phyloP scores from a whole-genome alignment of 2,113 vertebrate genomes.

The Seriola quinqueradiata region DNA sequence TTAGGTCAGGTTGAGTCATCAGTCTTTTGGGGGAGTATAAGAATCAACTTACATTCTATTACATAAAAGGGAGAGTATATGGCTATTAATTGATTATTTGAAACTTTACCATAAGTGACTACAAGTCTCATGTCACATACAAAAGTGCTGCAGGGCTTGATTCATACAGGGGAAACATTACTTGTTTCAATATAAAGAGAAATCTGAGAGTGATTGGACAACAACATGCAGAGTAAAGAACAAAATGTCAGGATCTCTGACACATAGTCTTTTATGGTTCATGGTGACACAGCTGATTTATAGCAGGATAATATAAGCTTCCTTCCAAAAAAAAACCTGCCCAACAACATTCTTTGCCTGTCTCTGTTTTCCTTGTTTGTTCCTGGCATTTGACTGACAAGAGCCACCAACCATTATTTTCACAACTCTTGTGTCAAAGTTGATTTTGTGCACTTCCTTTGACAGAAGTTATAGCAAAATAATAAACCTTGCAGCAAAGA shows the following conservation, averaged over 20 bases:
- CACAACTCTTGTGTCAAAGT: not conserved
- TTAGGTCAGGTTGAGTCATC: not conserved
- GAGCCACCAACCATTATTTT: not conserved
- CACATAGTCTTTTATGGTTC: not conserved
- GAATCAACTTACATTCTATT: conserved; percentile 11
- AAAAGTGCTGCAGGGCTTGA: not conserved
- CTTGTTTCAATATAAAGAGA: conserved; percentile 17
- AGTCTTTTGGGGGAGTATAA: not conserved
- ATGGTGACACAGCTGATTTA: not conserved
- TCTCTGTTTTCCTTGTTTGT: not conserved
- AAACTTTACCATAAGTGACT: not conserved
- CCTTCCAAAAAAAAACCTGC: not conserved
- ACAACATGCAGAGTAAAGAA: not conserved
- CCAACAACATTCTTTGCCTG: conserved; percentile 27
- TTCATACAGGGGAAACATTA: not conserved
- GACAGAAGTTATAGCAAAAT: not conserved
- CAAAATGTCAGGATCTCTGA: conserved; percentile 10
- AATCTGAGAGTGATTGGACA: not conserved
- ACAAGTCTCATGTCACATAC: conserved; percentile 16
- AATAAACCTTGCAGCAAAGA: not conserved
- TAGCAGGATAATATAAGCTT: not conserved
- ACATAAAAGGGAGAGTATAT: conserved; percentile 16
- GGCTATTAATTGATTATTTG: not conserved
- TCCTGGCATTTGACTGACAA: not conserved
- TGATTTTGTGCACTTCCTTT: not conserved